A percentile compares a stretch with the other conserved stretches of the same genome.
These are phyloP conservation scores for Lethenteron reissneri DNA, from an alignment of 2,113 vertebrate species.

Conservation along the genomic window DNA sequence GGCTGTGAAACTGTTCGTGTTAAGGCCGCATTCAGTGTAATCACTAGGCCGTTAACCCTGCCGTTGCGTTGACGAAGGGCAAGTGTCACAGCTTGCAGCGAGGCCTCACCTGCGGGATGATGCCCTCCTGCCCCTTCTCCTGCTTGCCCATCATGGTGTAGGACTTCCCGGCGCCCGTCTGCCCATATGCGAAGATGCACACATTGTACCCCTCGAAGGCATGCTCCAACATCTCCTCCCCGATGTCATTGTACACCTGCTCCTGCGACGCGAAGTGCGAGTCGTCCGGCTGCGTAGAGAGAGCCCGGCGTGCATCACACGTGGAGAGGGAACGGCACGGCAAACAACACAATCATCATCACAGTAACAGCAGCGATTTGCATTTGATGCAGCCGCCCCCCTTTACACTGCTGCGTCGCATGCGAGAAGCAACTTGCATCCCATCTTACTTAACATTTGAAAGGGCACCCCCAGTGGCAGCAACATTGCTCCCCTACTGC, in stretches of 20 bases:
- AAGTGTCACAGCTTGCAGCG: background rate
- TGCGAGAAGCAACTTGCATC: too few species aligned
- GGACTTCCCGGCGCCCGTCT: slow-evolving; percentile 91
- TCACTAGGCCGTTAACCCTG: background rate
- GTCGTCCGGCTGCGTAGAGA: slow-evolving; percentile 45
- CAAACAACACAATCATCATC: too few species aligned
- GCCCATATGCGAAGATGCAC: slow-evolving; percentile 93
- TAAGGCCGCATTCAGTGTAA: background rate
- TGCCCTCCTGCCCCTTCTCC: slow-evolving; percentile 90
- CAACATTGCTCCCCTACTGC: too few species aligned
- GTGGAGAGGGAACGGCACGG: too few species aligned
- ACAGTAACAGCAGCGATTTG: too few species aligned
- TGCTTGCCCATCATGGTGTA: slow-evolving; percentile 99
- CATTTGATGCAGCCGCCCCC: too few species aligned
- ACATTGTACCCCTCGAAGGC: slow-evolving; percentile 97
- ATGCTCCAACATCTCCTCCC: slow-evolving; percentile 86
- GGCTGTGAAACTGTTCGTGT: background rate
- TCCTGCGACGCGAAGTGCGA: slow-evolving; percentile 72
- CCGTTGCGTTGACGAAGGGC: background rate
- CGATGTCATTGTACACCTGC: slow-evolving; percentile 90
- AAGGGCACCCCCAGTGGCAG: too few species aligned
- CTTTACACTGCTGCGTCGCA: too few species aligned
- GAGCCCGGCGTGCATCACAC: too few species aligned
- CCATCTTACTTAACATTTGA: too few species aligned
- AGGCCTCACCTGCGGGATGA: slow-evolving; percentile 66